phyloP scores from a whole-genome alignment of 2,888 invertebrate genomes.

The Drosophila formosana region DNA sequence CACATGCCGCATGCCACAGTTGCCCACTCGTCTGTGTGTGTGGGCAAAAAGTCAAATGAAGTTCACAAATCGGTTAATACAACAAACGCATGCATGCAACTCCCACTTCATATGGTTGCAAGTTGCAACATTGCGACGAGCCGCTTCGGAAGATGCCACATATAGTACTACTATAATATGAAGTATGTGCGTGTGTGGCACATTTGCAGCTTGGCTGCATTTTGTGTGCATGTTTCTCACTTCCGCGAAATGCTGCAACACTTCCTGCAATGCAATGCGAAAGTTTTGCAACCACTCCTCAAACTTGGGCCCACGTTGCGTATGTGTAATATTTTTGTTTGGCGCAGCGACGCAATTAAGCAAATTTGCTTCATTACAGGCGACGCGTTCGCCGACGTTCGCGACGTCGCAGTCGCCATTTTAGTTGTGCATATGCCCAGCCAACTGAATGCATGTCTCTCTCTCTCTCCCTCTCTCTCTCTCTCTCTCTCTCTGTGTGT shows the following conservation, averaged over 20 bases:
- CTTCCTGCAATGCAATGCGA: conserved; percentile 65
- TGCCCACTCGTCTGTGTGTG: neutral
- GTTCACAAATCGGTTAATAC: conserved; percentile 56
- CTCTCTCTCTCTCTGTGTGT: no score
- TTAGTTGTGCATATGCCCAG: conserved; percentile 27
- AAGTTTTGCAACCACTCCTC: conserved; percentile 45
- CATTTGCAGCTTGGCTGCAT: conserved; percentile 64
- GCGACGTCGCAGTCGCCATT: conserved; percentile 38
- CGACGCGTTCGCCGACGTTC: conserved; percentile 18
- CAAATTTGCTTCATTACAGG: conserved; percentile 70
- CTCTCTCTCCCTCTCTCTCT: no score
- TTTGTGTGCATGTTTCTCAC: conserved; percentile 67
- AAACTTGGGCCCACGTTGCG: conserved; percentile 42
- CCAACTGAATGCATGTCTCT: neutral
- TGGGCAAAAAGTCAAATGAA: conserved; percentile 51
- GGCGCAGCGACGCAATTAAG: conserved; percentile 66
- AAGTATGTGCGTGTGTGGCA: conserved; percentile 31
- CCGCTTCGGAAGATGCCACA: conserved; percentile 25
- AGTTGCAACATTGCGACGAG: conserved; percentile 28
- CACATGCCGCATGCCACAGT: neutral
- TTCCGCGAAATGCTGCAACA: conserved; percentile 69
- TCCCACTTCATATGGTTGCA: conserved; percentile 25
- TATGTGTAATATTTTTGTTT: conserved; percentile 67
- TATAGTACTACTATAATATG: no score
- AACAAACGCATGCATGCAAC: conserved; percentile 42